Evolutionary conservation across 2,113 vertebrate genomes (phyloP), one percentile per base, ranked within the genome.

Genomic region (Tyto alba): DNA sequence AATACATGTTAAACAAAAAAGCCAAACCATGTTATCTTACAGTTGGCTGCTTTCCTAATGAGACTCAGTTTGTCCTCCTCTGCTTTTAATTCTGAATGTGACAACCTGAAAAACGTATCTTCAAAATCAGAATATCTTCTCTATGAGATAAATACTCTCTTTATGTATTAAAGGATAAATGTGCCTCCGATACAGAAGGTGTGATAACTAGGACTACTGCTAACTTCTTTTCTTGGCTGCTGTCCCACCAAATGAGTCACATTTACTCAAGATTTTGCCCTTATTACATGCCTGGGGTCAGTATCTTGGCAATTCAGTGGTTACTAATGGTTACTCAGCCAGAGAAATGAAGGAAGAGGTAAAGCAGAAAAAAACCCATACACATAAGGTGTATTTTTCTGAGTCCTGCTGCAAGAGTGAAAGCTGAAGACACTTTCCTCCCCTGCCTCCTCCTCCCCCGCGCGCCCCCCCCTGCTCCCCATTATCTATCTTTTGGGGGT

Each of bases 181-280:
- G 20, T 40, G 62, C 45, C n/a, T 69, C 40, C 22, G 38, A 14
- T 66, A 75, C 45, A 87, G 64, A 87, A 95, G 73, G 66, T 91
- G 53, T 79, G 60, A 73, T 90, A 87, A 60, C 13, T 45, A 45
- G 22, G 14, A 76, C 45, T 87, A 32, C 72, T 45, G 60, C 26
- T 94, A 82, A 84, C 90, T 89, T 86, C 6, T 85, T 82, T 83
- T 85, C 45, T 90, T 95, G 94, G 84, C 91, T 88, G 66, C 40
- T 3, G 1, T 88, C 87, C 93, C 62, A 85, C 36, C 53, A 82
- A 85, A 57, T 66, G 87, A 93, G 34, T 91, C 87, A 82, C 30
- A 43, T 88, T 90, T 83, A 80, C 85, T 74, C 38, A 90, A 68
- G 75, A 90, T 73, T 89, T 93, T 95, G 47, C 45, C 77, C 71